These are phyloP conservation scores for Pseudomyrmex flavicornis DNA, from an alignment of 1,140 invertebrate genomes.

Conservation along the genomic window DNA sequence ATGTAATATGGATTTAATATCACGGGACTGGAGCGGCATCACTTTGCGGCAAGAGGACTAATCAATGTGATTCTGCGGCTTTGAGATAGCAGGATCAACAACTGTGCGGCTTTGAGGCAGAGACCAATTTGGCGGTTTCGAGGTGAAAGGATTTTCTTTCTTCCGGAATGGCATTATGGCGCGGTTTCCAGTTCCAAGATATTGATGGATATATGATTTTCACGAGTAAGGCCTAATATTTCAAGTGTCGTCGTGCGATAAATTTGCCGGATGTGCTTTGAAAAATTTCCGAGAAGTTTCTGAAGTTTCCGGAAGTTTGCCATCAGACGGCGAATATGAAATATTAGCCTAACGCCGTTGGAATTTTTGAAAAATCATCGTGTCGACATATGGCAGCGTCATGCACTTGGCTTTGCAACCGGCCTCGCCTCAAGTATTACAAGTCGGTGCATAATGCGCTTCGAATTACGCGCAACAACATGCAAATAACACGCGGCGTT, in stretches of 20 bases:
- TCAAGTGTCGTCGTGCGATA: slow-evolving; percentile 39
- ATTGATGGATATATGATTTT: slow-evolving; percentile 51
- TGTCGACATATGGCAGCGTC: slow-evolving; percentile 12
- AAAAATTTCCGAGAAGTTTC: slow-evolving; percentile 26
- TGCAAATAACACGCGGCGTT: background rate
- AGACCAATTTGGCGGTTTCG: slow-evolving; percentile 47
- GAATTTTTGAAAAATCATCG: slow-evolving; percentile 49
- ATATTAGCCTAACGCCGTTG: slow-evolving; percentile 47
- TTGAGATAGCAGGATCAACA: slow-evolving; percentile 34
- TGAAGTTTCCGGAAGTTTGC: slow-evolving; percentile 36
- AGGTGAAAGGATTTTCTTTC: slow-evolving; percentile 55
- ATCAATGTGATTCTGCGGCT: slow-evolving; percentile 53
- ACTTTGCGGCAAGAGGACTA: slow-evolving; percentile 26
- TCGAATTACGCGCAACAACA: slow-evolving; percentile 48
- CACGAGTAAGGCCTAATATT: slow-evolving; percentile 31
- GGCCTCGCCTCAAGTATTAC: background rate
- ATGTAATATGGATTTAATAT: slow-evolving; percentile 48
- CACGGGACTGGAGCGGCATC: slow-evolving; percentile 43
- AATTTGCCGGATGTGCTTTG: slow-evolving; percentile 41
- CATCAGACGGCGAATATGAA: slow-evolving; percentile 35
- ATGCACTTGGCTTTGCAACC: slow-evolving; percentile 19
- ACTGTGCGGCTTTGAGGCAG: slow-evolving; percentile 38
- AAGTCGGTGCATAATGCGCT: background rate
- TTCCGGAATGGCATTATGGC: slow-evolving; percentile 28
- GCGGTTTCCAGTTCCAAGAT: slow-evolving; percentile 32